Base-by-base conservation (phyloP, 2,888 invertebrate species). In the Acrocera orbiculus region DNA sequence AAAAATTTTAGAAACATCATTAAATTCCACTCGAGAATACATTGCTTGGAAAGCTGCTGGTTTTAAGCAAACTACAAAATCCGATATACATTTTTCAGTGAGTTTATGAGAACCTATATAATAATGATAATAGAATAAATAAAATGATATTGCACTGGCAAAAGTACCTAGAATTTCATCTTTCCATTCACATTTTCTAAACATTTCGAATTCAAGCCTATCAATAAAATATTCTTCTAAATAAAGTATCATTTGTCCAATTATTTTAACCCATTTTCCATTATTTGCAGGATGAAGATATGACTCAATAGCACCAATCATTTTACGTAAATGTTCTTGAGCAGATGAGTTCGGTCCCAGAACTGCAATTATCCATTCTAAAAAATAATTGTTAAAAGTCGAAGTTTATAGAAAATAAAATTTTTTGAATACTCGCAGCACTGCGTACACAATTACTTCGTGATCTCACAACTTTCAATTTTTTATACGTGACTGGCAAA, bases 211-310 rank as follows among this genome's bases (percentile, higher is more conserved):
- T 30, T 39, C 42, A 32, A 41, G 33, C 59, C 80, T 69, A 41
- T 64, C 58, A 2, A 73, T 59, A 48, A 86, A 76, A 46, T 70
- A 66, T 38, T 63, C 63, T 1, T 77, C 65, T n/a, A 85, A 60
- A 49, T 74, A 75, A 32, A 68, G 65, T 4, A 86, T 60, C 5
- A 82, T 58, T 36, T 77, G 73, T 36, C 71, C 66, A 2, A 82
- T 62, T 42, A 69, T 72, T 40, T 56, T 56, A 1, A 76, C 70
- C 86, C 90, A 92, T 28, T 72, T 66, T 16, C 90, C 92, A 23
- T 66, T 58, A 56, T 93, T 93, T 1, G 89, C 89, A 32, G 86
- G 85, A 61, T 93, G 83, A 46, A 80, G 74, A 58, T 86, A 92
- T 4, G 85, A 80, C 54, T 86, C 83, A 4, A 89, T 63, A 0